These are phyloP conservation scores for Sinocyclocheilus rhinocerous DNA, from an alignment of 2,113 vertebrate species.

Conservation along the genomic window DNA sequence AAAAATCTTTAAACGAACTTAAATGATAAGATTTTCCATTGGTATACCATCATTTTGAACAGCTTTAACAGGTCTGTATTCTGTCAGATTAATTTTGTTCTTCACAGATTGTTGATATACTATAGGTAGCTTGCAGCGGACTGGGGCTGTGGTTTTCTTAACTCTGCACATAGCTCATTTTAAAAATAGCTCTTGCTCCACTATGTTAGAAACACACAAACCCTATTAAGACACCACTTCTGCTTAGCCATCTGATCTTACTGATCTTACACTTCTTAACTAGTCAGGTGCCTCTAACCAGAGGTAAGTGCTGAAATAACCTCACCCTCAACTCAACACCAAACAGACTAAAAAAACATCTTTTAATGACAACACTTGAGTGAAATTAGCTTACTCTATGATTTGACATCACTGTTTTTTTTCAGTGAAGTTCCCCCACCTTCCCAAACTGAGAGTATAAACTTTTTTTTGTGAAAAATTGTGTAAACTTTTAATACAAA, in stretches of 20 bases:
- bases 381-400: not conserved
- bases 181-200: slow-evolving; percentile 34
- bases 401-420: not conserved
- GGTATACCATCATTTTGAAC: not conserved
- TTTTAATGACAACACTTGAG: not conserved
- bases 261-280: slow-evolving; percentile 3
- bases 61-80: not conserved
- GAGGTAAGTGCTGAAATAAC: slow-evolving; percentile 61
- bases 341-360: not conserved
- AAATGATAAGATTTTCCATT: not conserved
- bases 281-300: not conserved
- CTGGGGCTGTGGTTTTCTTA: not conserved
- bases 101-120: not conserved
- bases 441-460: not conserved
- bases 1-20: not conserved
- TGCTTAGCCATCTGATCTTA: slow-evolving; percentile 47
- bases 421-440: not conserved
- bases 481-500: not conserved
- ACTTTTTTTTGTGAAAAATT: not conserved
- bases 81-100: not conserved
- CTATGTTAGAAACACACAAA: slow-evolving; percentile 41
- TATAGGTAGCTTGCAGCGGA: not conserved
- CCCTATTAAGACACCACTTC: slow-evolving; percentile 48
- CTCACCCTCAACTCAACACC: not conserved
- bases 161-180: slow-evolving; percentile 15